Evolutionary conservation across 2,888 invertebrate genomes (phyloP), one percentile per base, ranked within the genome.

Genomic region (Gasteruption jaculator): DNA sequence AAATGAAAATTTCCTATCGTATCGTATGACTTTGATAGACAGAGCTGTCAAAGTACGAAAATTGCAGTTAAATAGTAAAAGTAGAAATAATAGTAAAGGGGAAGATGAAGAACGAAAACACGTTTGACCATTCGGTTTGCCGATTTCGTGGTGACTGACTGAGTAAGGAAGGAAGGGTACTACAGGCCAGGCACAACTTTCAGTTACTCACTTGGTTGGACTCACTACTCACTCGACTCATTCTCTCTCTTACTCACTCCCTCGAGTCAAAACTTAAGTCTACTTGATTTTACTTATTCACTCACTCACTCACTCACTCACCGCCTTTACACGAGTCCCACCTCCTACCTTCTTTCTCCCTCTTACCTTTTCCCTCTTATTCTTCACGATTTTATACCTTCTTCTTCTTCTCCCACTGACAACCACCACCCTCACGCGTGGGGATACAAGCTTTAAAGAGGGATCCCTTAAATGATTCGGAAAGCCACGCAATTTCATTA

Each of bases 131-230:
- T 68, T 65, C 69, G 60, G 64, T 61, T 68, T 62, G 70, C 66
- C 69, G 70, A 68, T 68, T 69, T 68, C 65, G 68, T 68, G 67
- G 56, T 66, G 66, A 70, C 70, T 70, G 70, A 68, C 65, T 61
- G 62, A 58, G 58, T 58, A n/a, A n/a, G n/a, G n/a, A n/a, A n/a
- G n/a, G n/a, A n/a, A n/a, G n/a, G n/a, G n/a, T n/a, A n/a, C n/a
- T n/a, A n/a, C n/a, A n/a, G n/a, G 60, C 55, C 62, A 62, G 48
- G 52, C 48, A 49, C 57, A 59, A 60, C 63, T 63, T 57, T 58
- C 65, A 63, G 66, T 63, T 63, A 64, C 63, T 65, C 61, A 61
- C 62, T 66, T 54, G 54, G 52, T 51, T 39, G 53, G 53, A 57
- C 58, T 54, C 57, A 54, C 60, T 51, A 49, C 49, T 49, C 47